Evolutionary conservation across 2,888 invertebrate genomes (phyloP).

Genomic region (Acanthosepion lycidas): DNA sequence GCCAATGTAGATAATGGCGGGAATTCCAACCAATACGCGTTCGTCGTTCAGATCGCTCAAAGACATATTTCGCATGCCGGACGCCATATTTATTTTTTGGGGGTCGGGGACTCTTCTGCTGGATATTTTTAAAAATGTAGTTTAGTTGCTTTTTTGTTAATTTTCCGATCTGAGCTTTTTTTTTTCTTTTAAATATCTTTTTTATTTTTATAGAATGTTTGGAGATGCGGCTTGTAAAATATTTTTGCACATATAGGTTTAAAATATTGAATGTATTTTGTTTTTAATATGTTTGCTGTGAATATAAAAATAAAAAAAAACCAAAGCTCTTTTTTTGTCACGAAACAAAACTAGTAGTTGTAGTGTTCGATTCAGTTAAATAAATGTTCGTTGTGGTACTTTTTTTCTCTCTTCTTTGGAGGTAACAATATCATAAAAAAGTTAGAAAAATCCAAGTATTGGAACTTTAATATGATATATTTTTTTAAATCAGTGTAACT

Average conservation of each 20-base stretch:
- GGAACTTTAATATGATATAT: background rate
- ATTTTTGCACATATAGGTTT: background rate
- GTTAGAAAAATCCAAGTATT: background rate
- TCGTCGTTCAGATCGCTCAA: conserved; percentile 51
- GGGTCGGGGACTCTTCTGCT: background rate
- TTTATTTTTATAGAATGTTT: background rate
- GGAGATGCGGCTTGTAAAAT: background rate
- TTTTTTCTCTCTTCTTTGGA: background rate
- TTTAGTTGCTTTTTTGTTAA: background rate
- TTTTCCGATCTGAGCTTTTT: background rate
- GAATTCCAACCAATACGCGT: conserved; percentile 51
- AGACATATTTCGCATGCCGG: background rate
- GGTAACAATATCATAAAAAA: background rate
- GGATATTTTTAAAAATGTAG: background rate
- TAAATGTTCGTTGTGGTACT: no score
- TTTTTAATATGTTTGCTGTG: background rate
- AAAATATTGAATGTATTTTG: background rate
- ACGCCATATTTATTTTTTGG: background rate
- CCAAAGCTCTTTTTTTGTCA: background rate
- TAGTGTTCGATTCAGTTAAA: background rate
- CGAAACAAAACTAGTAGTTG: background rate
- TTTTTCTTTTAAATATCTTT: no score
- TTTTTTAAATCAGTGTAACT: background rate
- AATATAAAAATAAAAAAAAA: background rate
- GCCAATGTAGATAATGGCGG: conserved; percentile 59